These are phyloP conservation scores for Sitta carolinensis DNA, from an alignment of 2,797 vertebrate genomes.

Conservation along the genomic window DNA sequence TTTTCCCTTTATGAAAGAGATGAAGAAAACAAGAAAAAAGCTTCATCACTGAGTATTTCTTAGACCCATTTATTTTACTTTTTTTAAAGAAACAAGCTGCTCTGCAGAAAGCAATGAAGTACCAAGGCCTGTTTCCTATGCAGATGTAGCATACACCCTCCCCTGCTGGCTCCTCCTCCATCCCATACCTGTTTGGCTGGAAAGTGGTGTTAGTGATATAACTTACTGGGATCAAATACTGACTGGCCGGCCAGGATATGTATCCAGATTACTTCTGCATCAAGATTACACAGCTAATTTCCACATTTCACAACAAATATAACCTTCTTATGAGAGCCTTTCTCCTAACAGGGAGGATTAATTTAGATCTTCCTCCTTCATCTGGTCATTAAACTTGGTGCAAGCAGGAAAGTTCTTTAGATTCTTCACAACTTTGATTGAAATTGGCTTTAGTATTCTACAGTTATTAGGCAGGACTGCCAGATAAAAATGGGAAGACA, in stretches of 20 bases:
- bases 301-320: neutral
- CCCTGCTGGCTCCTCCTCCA: neutral
- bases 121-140: neutral
- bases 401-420: neutral
- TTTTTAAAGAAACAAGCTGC: neutral
- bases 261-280: neutral
- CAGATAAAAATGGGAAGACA: neutral
- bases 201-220: neutral
- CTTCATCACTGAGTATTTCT: neutral
- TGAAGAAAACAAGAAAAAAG: neutral
- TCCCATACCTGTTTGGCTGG: conserved; percentile 28
- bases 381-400: neutral
- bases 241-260: neutral
- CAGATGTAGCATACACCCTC: neutral
- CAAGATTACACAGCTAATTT: neutral
- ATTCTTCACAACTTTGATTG: neutral
- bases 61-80: neutral
- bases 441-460: neutral
- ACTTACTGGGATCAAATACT: neutral
- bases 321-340: neutral
- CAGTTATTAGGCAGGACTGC: neutral
- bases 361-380: neutral
- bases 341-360: neutral
- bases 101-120: neutral
- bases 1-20: neutral